A percentile compares a stretch with the other conserved stretches of the same genome.
These are phyloP conservation scores for Microplitis manilae DNA, from an alignment of 2,888 invertebrate species.

Conservation along the genomic window DNA sequence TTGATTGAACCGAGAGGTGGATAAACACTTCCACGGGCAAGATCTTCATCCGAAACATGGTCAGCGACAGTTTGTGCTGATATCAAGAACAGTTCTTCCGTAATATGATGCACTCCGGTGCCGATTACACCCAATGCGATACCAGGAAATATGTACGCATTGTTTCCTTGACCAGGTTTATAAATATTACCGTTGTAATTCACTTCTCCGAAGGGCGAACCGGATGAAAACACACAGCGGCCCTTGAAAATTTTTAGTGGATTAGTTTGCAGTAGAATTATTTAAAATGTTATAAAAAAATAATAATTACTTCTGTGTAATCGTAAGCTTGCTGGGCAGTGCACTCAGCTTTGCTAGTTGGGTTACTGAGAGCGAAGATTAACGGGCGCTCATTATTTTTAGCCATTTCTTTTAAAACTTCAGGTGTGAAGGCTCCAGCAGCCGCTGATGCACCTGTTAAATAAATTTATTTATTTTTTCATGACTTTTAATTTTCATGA, in stretches of 20 bases:
- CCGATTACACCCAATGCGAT: conserved; percentile 94
- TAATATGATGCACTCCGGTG: conserved; percentile 93
- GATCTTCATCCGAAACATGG: conserved; percentile 86
- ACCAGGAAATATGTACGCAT: conserved; percentile 98
- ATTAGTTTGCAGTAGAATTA: not conserved
- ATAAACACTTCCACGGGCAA: conserved; percentile 91
- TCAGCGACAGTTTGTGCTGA: conserved; percentile 93
- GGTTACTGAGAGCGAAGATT: conserved; percentile 97
- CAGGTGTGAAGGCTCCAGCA: conserved; percentile 91
- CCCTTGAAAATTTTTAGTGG: conserved; percentile 77
- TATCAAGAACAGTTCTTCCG: conserved; percentile 93
- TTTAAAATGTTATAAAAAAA: conserved; percentile 16
- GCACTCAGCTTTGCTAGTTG: conserved; percentile 98
- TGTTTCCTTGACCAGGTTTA: conserved; percentile 97
- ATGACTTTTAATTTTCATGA: conserved; percentile 4
- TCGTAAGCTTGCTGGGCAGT: conserved; percentile 96
- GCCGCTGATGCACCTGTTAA: conserved; percentile 89
- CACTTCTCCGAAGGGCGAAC: conserved; percentile 95
- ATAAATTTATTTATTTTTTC: not conserved
- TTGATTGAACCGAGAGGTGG: conserved; percentile 89
- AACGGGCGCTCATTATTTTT: conserved; percentile 89
- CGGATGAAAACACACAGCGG: conserved; percentile 93
- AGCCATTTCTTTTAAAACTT: conserved; percentile 90
- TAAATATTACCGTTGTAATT: conserved; percentile 84
- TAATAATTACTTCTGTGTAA: conserved; percentile 82